Base-by-base conservation (phyloP, 2,888 invertebrate genomes). In the Andrena dorsata region DNA sequence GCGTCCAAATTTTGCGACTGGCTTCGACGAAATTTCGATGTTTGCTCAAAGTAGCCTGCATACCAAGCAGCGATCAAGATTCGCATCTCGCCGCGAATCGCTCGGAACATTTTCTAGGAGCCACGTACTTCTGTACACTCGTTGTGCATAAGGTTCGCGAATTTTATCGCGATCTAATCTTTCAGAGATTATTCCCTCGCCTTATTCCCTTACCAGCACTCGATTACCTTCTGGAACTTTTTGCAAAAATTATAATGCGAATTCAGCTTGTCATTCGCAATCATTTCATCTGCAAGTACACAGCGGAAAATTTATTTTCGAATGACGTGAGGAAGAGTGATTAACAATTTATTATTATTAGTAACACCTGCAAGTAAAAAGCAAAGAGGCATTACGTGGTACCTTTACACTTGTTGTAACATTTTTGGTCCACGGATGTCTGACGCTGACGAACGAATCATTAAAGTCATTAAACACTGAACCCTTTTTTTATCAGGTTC, bases 21-120 rank as follows among this genome's bases (percentile, higher is more conserved):
- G 58, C 78, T 75, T 77, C 83, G 69, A 77, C 78, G 71, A 87
- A 87, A 86, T 90, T 85, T 86, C 80, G 72, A 71, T 90, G 90
- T 90, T 90, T 90, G 87, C 85, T 58, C 84, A 75, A 80, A 83
- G 83, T 84, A 82, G 80, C 76, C 85, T 66, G 89, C 87, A 90
- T 92, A 91, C 88, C 84, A 89, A 91, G 80, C 85, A 84, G 79
- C 82, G 79, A 84, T 84, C 76, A 65, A 75, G 71, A 73, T 80
- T 82, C 83, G 26, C 60, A 74, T 74, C 70, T 74, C 61, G 51
- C 47, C 30, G 32, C 35, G 51, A 63, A 64, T 53, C 49, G 26
- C 16, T 63, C 63, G 53, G 51, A 35, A 64, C 16, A 56, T 73
- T 65, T 56, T 49, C 53, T 13, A 73, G n/a, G 23, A 28, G 2